Conservation (phyloP, 2,797 vertebrate species). For the Artibeus lituratus region DNA sequence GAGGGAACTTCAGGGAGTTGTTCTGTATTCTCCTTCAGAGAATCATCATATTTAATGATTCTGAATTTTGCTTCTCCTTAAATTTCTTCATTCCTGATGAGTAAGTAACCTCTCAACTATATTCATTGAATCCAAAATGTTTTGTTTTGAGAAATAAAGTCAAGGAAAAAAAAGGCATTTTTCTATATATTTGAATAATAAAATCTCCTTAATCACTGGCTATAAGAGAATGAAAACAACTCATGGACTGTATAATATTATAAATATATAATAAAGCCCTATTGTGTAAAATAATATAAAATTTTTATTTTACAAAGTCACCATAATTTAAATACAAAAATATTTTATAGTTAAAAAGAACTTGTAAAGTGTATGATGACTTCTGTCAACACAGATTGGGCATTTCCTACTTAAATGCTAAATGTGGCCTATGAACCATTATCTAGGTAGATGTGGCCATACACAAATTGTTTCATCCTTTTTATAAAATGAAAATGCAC, state of each 20-base stretch:
- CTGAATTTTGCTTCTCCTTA: neutral
- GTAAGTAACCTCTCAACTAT: conserved; percentile 27
- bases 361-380: neutral
- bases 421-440: conserved; percentile 49
- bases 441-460: conserved; percentile 58
- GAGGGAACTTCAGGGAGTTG: neutral
- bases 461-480: conserved; percentile 57
- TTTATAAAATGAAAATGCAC: conserved; percentile 53
- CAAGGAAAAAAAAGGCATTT: neutral
- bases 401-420: conserved; percentile 60
- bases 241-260: neutral
- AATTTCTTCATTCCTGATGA: neutral
- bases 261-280: neutral
- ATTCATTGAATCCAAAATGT: conserved; percentile 20
- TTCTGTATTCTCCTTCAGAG: neutral
- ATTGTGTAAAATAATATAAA: conserved; percentile 2
- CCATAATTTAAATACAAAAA: conserved; percentile 50
- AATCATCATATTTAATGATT: neutral
- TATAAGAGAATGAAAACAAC: conserved; percentile 28
- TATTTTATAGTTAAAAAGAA: conserved; percentile 65
- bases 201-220: neutral
- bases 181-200: neutral
- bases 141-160: conserved; percentile 45
- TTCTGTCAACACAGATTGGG: neutral
- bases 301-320: conserved; percentile 48